phyloP scores from a whole-genome alignment of 2,888 invertebrate genomes.

The Endotricha flammealis region DNA sequence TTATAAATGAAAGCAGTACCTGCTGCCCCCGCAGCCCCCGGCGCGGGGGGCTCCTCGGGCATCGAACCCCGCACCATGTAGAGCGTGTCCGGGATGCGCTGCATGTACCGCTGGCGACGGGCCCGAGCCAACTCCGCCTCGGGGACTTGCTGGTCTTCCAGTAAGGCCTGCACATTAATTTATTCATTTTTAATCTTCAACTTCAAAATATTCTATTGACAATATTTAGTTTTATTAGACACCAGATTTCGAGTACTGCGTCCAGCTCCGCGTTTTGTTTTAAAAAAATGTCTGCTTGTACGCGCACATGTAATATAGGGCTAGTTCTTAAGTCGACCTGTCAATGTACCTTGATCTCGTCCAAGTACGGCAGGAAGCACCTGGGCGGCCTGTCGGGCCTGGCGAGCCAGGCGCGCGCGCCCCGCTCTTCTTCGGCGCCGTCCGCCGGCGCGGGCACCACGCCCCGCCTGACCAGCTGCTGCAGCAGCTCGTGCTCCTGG shows the following conservation, averaged over 20 bases:
- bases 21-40: constrained; percentile 10
- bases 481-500: constrained; percentile 86
- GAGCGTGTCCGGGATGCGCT: constrained; percentile 94
- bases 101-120: constrained; percentile 84
- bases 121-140: constrained; percentile 82
- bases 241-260: no score
- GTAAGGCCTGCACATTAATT: constrained; percentile 77
- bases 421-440: constrained; percentile 53
- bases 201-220: no score
- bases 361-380: constrained; percentile 95
- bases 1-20: no score
- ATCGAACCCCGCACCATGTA: constrained; percentile 84
- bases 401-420: constrained; percentile 90
- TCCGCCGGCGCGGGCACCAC: constrained; percentile 30
- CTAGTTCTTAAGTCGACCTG: no score
- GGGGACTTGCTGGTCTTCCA: constrained; percentile 90
- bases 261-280: no score
- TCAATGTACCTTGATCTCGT: constrained; percentile 94
- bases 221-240: no score
- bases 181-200: no score
- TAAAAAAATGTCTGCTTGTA: no score
- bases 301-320: no score
- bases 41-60: no score
- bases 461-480: constrained; percentile 71
- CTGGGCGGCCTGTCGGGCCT: constrained; percentile 89